Evolutionary conservation across 2,797 vertebrate species (phyloP), one percentile per base, ranked within the genome.

Genomic region (Acrossocheilus wenchowensis): DNA sequence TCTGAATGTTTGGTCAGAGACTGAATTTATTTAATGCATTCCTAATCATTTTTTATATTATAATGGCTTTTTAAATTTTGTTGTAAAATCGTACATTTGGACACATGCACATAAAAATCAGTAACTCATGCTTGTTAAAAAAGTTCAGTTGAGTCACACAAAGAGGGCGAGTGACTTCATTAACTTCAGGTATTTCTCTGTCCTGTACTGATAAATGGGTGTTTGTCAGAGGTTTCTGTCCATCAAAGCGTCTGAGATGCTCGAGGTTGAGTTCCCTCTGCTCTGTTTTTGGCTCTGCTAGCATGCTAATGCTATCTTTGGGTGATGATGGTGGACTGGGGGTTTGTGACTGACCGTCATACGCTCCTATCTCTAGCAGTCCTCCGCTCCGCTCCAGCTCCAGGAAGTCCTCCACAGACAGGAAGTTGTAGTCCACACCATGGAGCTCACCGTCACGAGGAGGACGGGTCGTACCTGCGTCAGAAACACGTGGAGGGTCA

Each of bases 371-470:
- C 96, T 99, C 98, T 91, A 99, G 94, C 90, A 99, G 97, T 34
- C 96, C 98, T 57, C 97, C 98, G n/a, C 96, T 97, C 92, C 96
- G 91, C 90, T 99, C 97, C 43, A 99, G 96, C 87, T 97, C 94
- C 91, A 97, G 92, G 92, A 99, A 99, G 87, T 98, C 96, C 91
- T 97, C 95, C 92, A 98, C 97, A 62, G 96, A 98, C 91, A 99
- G 95, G 93, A 99, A 99, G 93, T 96, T 97, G 92, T 99, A 99
- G 93, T 99, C 97, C 94, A 99, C 96, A 89, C 97, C 98, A 85
- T 97, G 96, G 91, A 98, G 95, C 94, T 99, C 98, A 91, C 97
- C 96, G 94, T 97, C 96, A 95, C 98, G 95, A 21, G 97, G 97
- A 91, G 95, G 91, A 68, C 97, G 97, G 90, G 98, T 99, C 69